phyloP scores from a whole-genome alignment of 2,113 vertebrate species.

The Callospermophilus lateralis region DNA sequence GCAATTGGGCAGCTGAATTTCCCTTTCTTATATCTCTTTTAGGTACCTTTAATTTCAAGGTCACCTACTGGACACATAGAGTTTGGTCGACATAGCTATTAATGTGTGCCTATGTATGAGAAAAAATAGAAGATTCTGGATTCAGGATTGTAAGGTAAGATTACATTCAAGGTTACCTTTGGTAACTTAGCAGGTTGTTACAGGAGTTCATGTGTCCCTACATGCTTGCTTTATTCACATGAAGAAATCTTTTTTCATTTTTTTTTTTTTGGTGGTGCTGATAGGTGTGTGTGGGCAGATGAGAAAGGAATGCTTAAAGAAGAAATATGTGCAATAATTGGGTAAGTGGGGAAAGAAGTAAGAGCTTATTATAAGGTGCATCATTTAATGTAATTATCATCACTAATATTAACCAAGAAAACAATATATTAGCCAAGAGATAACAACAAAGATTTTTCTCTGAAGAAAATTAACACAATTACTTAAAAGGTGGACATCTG shows the following conservation, averaged over 20 bases:
- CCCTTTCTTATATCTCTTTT: background rate
- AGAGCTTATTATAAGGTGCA: background rate
- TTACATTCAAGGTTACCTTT: background rate
- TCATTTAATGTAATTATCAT: slow-evolving; percentile 1
- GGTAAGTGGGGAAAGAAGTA: background rate
- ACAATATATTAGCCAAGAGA: background rate
- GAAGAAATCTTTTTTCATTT: background rate
- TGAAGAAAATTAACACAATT: background rate
- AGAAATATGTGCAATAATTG: background rate
- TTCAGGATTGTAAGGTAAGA: background rate
- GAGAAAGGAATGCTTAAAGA: background rate
- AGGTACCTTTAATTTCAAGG: background rate
- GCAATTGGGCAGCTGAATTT: background rate
- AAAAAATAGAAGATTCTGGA: background rate
- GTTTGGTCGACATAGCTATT: background rate
- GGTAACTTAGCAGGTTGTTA: background rate
- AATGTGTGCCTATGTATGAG: background rate
- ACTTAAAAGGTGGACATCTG: background rate
- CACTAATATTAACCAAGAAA: background rate
- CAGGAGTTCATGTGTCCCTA: background rate
- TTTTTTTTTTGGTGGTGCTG: background rate
- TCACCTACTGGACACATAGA: background rate
- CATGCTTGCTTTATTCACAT: background rate
- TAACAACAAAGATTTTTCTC: background rate
- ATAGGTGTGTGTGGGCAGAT: background rate